phyloP scores from a whole-genome alignment of 2,797 vertebrate species.

The Calcarius lapponicus region DNA sequence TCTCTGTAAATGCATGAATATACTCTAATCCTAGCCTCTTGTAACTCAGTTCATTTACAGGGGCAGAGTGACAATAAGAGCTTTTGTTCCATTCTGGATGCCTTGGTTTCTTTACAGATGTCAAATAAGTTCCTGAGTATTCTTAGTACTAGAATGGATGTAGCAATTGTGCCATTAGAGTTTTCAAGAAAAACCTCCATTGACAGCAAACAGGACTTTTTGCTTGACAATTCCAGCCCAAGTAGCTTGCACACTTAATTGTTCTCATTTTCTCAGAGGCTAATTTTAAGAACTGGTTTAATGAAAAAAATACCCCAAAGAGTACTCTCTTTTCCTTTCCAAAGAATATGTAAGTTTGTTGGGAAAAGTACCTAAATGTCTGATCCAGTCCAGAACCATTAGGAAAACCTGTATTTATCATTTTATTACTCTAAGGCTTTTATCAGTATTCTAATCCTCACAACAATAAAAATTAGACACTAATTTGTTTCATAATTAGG shows the following conservation, averaged over 20 bases:
- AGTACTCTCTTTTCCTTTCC: not conserved
- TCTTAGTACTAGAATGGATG: not conserved
- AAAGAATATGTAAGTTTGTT: not conserved
- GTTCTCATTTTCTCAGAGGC: not conserved
- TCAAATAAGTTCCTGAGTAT: not conserved
- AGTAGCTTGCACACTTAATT: not conserved
- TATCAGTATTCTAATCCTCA: conserved; percentile 23
- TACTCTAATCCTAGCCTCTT: not conserved
- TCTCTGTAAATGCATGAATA: not conserved
- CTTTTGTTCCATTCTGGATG: not conserved
- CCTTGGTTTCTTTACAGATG: not conserved
- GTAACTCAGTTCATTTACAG: not conserved
- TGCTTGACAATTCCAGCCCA: not conserved
- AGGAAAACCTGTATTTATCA: not conserved
- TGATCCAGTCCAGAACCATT: not conserved
- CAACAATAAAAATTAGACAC: conserved; percentile 34
- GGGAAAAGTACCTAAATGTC: not conserved
- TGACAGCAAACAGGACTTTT: not conserved
- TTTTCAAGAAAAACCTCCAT: not conserved
- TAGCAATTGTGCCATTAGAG: not conserved
- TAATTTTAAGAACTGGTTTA: not conserved
- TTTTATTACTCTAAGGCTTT: conserved; percentile 35
- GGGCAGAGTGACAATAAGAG: not conserved
- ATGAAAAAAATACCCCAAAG: not conserved
- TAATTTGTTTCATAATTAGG: conserved; percentile 62